Evolutionary conservation across 2,797 vertebrate genomes (phyloP), one percentile per base, ranked within the genome.

Genomic region (Discoglossus pictus): DNA sequence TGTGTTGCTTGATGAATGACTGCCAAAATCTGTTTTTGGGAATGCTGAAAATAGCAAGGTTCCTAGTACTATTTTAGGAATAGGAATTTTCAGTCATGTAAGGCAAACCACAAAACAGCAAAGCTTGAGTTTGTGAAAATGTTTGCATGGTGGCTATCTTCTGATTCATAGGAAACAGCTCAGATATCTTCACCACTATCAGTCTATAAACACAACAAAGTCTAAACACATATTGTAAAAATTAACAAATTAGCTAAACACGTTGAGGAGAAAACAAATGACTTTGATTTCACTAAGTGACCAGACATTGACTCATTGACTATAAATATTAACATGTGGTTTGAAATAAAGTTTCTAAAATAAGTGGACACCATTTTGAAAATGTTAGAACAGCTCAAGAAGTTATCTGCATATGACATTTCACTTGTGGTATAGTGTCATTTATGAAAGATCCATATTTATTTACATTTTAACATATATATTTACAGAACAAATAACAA

Each of bases 61-160:
- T 62, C 38, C 25, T 46, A 23, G 59, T 24, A 35, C 40, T 70
- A 48, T 70, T 68, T 69, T 58, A 56, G 11, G 68, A 63, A n/a
- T n/a, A 63, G 31, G 55, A 63, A 31, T 27, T 51, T 63, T 71
- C 56, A 55, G 51, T 63, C 60, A 18, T 63, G 25, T 24, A 58
- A 50, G 60, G 24, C 17, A 71, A 71, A 63, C 68, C 60, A 64
- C 68, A 71, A 50, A 55, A 58, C 43, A 40, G 43, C 60, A 63
- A 65, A n/a, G 43, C 18, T 21, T 55, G 15, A 46, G 46, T 46
- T 64, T 43, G 18, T 17, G 23, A 42, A n/a, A 35, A n/a, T 16
- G 36, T 59, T 47, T 39, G 16, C 42, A 58, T 44, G 27, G 8
- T 61, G 48, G 24, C 39, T 58, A 68, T 20, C 56, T 61, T 39